phyloP scores from a whole-genome alignment of 2,888 invertebrate species.

The Syrista parreyssii region DNA sequence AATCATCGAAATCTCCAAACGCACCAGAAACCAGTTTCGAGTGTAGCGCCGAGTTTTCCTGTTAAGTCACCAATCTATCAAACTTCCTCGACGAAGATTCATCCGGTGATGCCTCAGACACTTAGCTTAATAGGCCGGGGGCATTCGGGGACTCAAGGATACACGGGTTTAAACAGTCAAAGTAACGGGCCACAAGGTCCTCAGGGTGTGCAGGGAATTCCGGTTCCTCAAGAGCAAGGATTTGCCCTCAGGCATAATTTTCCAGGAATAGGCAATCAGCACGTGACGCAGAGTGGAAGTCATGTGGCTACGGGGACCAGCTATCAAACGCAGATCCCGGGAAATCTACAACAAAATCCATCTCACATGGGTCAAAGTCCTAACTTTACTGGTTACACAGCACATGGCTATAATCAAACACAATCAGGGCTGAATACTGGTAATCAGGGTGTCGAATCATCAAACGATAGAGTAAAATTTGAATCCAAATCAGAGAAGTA shows the following conservation, averaged over 20 bases:
- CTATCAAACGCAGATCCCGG: background rate
- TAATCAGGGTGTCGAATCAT: conserved; percentile 22
- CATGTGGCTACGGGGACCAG: conserved; percentile 13
- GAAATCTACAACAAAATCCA: background rate
- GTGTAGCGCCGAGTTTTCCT: conserved; percentile 83
- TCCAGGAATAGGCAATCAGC: conserved; percentile 22
- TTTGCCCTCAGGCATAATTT: conserved; percentile 39
- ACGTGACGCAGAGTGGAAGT: conserved; percentile 27
- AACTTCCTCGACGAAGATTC: conserved; percentile 83
- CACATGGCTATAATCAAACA: conserved; percentile 47
- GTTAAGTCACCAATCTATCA: conserved; percentile 79
- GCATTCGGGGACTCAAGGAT: conserved; percentile 26
- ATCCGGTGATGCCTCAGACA: conserved; percentile 83
- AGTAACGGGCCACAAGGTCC: conserved; percentile 10
- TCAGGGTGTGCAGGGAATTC: background rate
- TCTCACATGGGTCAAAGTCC: background rate
- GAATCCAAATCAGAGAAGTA: conserved; percentile 50
- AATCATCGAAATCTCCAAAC: conserved; percentile 57
- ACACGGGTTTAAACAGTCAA: conserved; percentile 7
- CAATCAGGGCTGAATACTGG: conserved; percentile 27
- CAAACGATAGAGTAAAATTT: conserved; percentile 45
- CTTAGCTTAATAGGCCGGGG: conserved; percentile 66
- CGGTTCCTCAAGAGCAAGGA: conserved; percentile 11
- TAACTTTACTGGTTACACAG: conserved; percentile 33
- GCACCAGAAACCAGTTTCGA: conserved; percentile 86